Conservation (phyloP, 2,888 invertebrate species). For the Chironomus riparius region DNA sequence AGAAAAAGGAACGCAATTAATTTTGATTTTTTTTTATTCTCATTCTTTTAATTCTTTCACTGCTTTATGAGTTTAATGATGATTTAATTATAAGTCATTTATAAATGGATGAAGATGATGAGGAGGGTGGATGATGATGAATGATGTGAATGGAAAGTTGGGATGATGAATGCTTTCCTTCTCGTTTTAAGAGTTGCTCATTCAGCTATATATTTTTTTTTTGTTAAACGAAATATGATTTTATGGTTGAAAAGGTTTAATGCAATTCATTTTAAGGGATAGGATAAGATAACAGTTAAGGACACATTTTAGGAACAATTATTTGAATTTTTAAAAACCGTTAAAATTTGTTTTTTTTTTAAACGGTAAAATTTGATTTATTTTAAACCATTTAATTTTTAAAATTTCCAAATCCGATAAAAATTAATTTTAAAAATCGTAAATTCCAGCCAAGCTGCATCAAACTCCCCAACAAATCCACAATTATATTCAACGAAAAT, state of each 20-base stretch:
- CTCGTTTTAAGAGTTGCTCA: neutral
- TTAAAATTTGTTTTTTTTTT: too few relatives aligned
- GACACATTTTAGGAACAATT: too few relatives aligned
- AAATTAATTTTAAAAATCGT: too few relatives aligned
- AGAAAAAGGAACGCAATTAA: neutral
- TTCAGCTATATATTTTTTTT: neutral
- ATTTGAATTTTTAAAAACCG: too few relatives aligned
- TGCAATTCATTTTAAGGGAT: neutral
- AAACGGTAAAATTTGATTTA: too few relatives aligned
- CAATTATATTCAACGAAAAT: too few relatives aligned
- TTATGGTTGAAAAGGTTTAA: neutral
- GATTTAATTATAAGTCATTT: slow-evolving; percentile 22
- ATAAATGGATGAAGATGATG: neutral
- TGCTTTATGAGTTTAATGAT: slow-evolving; percentile 3
- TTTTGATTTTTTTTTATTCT: slow-evolving; percentile 8
- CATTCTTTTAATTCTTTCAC: neutral
- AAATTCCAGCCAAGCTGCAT: too few relatives aligned
- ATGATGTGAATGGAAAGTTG: neutral
- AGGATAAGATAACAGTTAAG: neutral
- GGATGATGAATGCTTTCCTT: neutral
- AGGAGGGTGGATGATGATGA: neutral
- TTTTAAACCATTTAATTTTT: too few relatives aligned
- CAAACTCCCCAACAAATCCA: too few relatives aligned
- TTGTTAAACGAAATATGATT: slow-evolving; percentile 20
- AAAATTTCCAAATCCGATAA: too few relatives aligned